Percentiles rank a stretch among this genome's conserved stretches.
Evolutionary conservation across 2,797 vertebrate species (phyloP).

Genomic region (Takifugu rubripes): DNA sequence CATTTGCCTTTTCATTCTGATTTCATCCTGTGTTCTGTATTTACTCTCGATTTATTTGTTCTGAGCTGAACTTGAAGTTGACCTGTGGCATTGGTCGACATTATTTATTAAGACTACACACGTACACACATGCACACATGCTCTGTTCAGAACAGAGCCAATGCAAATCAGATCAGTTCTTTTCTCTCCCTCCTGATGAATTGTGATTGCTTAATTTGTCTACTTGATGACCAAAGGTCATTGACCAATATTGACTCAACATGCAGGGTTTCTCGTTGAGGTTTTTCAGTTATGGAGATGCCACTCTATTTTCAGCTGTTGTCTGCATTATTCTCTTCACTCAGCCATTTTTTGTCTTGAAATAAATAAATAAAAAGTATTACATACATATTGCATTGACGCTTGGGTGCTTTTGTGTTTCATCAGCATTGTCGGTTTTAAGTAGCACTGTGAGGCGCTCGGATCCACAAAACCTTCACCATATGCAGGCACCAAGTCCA

Average conservation of each 20-base stretch:
- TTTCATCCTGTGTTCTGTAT: constrained; percentile 81
- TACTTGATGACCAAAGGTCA: constrained; percentile 92
- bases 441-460: not conserved
- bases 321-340: constrained; percentile 98
- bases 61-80: constrained; percentile 95
- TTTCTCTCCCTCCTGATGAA: constrained; percentile 54
- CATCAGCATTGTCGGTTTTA: not conserved
- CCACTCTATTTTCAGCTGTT: constrained; percentile 98
- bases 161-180: constrained; percentile 82
- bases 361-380: constrained; percentile 83
- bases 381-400: constrained; percentile 79
- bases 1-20: constrained; percentile 88
- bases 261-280: constrained; percentile 80
- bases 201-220: constrained; percentile 57
- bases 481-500: not conserved
- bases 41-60: constrained; percentile 95
- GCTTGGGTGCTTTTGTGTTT: constrained; percentile 23
- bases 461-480: not conserved
- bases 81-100: constrained; percentile 91
- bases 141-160: constrained; percentile 92
- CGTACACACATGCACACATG: constrained; percentile 57
- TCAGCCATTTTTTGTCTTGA: constrained; percentile 96
- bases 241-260: constrained; percentile 78
- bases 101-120: constrained; percentile 95
- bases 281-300: constrained; percentile 94